Conservation (phyloP, 1,140 invertebrate genomes). For the Drosophila ironensis region DNA sequence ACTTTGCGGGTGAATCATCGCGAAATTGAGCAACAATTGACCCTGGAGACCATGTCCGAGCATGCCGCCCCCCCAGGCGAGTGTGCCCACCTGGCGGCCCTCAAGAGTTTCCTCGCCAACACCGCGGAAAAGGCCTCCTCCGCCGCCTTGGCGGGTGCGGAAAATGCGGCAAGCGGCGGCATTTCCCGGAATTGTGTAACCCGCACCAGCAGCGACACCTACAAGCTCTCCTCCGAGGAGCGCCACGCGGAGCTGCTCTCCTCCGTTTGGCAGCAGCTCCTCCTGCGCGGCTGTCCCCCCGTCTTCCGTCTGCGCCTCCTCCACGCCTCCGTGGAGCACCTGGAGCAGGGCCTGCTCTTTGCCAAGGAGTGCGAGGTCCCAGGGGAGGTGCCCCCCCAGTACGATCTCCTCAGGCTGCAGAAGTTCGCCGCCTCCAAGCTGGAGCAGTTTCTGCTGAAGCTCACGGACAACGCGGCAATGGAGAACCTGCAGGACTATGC, state of each 20-base stretch:
- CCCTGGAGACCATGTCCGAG: conserved; percentile 38
- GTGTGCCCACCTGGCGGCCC: conserved; percentile 53
- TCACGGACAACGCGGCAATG: conserved; percentile 63
- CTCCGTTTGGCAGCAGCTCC: conserved; percentile 59
- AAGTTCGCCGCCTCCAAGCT: conserved; percentile 58
- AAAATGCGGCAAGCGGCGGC: conserved; percentile 4
- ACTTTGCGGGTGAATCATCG: conserved; percentile 56
- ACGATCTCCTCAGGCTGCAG: conserved; percentile 73
- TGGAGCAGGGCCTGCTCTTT: conserved; percentile 50
- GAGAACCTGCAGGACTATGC: conserved; percentile 54
- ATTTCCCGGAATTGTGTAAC: conserved; percentile 66
- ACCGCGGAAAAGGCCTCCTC: conserved; percentile 17
- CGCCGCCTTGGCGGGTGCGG: too few species aligned
- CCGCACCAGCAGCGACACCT: conserved; percentile 67
- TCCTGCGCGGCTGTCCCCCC: conserved; percentile 42
- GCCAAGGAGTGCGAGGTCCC: conserved; percentile 68
- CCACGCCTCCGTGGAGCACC: conserved; percentile 27
- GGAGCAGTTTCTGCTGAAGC: conserved; percentile 56
- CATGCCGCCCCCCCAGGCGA: conserved; percentile 35
- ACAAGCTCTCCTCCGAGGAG: conserved; percentile 61
- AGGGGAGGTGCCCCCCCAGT: conserved; percentile 33
- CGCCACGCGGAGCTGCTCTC: conserved; percentile 55
- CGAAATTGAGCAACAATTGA: conserved; percentile 36
- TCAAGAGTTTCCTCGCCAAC: conserved; percentile 54
- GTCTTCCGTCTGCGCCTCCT: conserved; percentile 57